Evolutionary conservation across 2,888 invertebrate genomes (phyloP), one percentile per base, ranked within the genome.

Genomic region (Selenia dentaria): DNA sequence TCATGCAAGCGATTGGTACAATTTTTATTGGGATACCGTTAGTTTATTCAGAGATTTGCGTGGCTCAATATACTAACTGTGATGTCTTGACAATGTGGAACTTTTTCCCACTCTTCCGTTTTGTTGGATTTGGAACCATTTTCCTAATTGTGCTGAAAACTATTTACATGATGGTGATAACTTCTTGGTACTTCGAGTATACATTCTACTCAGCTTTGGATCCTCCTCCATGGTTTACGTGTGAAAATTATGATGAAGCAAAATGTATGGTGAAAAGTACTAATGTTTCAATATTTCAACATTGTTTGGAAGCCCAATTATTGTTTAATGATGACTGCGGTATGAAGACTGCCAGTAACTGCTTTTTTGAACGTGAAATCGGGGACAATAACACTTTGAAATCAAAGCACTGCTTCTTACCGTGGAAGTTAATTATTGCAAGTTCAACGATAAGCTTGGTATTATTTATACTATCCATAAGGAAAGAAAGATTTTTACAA

Each of bases 221-320:
- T 35, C 74, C 79, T 1, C 85, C 85, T 1, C 87, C 89, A 0
- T 89, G 89, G 89, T 72, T 69, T 31, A 64, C 70, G 1, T 89
- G 89, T 47, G 74, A 78, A 0, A 77, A 77, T n/a, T 84, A 66
- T 34, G 70, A 70, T 27, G 55, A 59, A 16, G 42, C 57, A 6
- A 76, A 71, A 51, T 89, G 89, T 59, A 87, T 90, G 84, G 80
- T 88, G 6, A 90, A 89, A 63, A 63, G 75, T 28, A 42, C 80
- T 0, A 83, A 89, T 37, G 63, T 84, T 0, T 80, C 88, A 0
- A 59, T 77, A 48, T 88, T 83, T 53, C 87, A 89, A 70, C 81
- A 83, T 49, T 89, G 88, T 41, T 40, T 89, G 31, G 85, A 87
- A 68, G 74, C 83, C 18, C 79, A 81, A 62, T 45, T 53, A 6